phyloP scores from a whole-genome alignment of 2,113 vertebrate genomes.

The Coptodon bakossiorum region DNA sequence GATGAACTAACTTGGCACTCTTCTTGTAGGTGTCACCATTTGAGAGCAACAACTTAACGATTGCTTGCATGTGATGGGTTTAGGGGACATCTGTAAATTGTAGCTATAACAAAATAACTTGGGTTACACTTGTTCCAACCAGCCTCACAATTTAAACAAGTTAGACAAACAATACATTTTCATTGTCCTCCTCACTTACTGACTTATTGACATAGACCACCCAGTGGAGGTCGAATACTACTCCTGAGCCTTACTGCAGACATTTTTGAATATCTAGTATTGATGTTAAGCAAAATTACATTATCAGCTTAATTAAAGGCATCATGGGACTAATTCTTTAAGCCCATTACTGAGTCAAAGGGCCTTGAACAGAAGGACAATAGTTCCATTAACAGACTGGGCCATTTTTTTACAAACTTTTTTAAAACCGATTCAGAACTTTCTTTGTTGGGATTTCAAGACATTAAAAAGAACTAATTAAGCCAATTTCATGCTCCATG shows the following conservation, averaged over 20 bases:
- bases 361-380: neutral
- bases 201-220: neutral
- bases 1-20: neutral
- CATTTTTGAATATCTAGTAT: neutral
- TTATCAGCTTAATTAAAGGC: neutral
- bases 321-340: neutral
- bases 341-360: neutral
- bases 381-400: neutral
- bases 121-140: neutral
- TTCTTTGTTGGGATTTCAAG: neutral
- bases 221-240: neutral
- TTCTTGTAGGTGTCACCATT: neutral
- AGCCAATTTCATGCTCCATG: neutral
- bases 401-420: neutral
- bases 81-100: neutral
- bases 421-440: neutral
- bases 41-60: neutral
- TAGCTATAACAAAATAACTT: neutral
- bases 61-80: neutral
- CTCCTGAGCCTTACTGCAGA: neutral
- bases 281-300: neutral
- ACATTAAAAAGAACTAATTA: neutral
- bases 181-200: neutral
- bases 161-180: neutral
- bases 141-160: neutral